These are phyloP conservation scores for Nemotelus pantherinus DNA, from an alignment of 2,888 invertebrate genomes.

Conservation along the genomic window DNA sequence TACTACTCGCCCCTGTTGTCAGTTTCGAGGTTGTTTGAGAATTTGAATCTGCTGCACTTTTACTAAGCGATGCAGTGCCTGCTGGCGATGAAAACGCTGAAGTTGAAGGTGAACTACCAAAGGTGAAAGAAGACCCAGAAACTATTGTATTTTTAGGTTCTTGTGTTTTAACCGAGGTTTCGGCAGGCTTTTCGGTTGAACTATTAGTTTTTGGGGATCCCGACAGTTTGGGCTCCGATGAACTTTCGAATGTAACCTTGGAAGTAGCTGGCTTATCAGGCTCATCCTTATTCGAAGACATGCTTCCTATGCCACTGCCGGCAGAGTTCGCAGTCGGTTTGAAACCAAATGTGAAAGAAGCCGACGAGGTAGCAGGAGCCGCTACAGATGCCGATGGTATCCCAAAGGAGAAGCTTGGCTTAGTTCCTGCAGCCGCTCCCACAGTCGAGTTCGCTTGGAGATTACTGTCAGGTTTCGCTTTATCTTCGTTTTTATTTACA, in stretches of 20 bases:
- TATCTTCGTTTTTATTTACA: slow-evolving; percentile 54
- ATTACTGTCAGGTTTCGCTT: slow-evolving; percentile 45
- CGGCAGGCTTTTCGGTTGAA: slow-evolving; percentile 7
- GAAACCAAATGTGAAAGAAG: slow-evolving; percentile 42
- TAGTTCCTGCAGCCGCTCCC: slow-evolving; percentile 45
- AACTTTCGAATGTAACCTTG: slow-evolving; percentile 50
- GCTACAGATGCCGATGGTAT: slow-evolving; percentile 3
- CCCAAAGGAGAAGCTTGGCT: slow-evolving; percentile 41
- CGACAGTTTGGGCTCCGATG: neutral
- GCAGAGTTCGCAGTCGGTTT: slow-evolving; percentile 38
- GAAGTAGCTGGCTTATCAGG: slow-evolving; percentile 36
- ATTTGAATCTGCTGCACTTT: neutral
- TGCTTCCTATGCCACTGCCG: neutral
- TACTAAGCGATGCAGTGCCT: neutral
- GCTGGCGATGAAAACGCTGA: slow-evolving; percentile 43
- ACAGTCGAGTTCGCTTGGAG: neutral
- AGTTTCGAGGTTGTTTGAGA: slow-evolving; percentile 48
- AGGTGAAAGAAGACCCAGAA: neutral
- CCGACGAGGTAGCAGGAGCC: slow-evolving; percentile 6
- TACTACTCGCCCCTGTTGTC: slow-evolving; percentile 47
- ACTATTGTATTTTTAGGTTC: slow-evolving; percentile 40
- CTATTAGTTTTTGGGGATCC: slow-evolving; percentile 13
- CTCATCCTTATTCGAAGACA: slow-evolving; percentile 4
- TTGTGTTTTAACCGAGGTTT: slow-evolving; percentile 34
- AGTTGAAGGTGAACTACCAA: slow-evolving; percentile 34